Evolutionary conservation across 2,113 vertebrate species (phyloP).

Genomic region (Nothoprocta perdicaria): DNA sequence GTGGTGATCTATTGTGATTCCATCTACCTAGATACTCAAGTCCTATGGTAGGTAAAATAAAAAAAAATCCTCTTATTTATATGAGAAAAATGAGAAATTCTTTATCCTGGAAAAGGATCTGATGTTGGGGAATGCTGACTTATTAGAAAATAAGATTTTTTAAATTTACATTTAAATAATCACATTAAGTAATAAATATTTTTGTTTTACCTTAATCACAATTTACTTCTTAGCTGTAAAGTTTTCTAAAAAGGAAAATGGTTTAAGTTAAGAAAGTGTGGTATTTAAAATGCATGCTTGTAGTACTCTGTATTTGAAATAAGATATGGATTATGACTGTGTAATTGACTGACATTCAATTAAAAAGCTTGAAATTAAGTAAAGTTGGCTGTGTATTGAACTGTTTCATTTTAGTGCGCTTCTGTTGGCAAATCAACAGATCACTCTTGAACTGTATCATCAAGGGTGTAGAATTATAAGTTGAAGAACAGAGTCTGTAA

Average conservation of each 20-base stretch:
- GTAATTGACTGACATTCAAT: slow-evolving; percentile 57
- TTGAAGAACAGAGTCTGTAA: background rate
- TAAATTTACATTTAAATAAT: slow-evolving; percentile 23
- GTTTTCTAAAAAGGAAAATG: slow-evolving; percentile 2
- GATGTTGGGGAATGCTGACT: background rate
- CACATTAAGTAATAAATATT: slow-evolving; percentile 33
- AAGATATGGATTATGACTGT: slow-evolving; percentile 29
- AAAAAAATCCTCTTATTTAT: background rate
- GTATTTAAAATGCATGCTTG: slow-evolving; percentile 38
- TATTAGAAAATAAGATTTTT: background rate
- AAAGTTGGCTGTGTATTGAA: slow-evolving; percentile 43
- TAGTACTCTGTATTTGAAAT: slow-evolving; percentile 28
- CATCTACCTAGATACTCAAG: background rate
- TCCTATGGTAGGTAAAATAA: background rate
- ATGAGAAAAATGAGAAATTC: background rate
- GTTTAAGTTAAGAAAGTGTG: background rate
- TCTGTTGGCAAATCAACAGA: slow-evolving; percentile 25
- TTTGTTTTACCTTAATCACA: slow-evolving; percentile 10
- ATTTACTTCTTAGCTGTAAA: slow-evolving; percentile 10
- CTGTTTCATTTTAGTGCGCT: slow-evolving; percentile 9
- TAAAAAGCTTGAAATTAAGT: slow-evolving; percentile 52
- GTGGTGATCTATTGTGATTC: background rate
- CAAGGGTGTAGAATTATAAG: background rate
- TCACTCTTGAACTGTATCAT: background rate
- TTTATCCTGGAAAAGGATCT: background rate